phyloP scores from a whole-genome alignment of 2,888 invertebrate species.

The Plutella xylostella region DNA sequence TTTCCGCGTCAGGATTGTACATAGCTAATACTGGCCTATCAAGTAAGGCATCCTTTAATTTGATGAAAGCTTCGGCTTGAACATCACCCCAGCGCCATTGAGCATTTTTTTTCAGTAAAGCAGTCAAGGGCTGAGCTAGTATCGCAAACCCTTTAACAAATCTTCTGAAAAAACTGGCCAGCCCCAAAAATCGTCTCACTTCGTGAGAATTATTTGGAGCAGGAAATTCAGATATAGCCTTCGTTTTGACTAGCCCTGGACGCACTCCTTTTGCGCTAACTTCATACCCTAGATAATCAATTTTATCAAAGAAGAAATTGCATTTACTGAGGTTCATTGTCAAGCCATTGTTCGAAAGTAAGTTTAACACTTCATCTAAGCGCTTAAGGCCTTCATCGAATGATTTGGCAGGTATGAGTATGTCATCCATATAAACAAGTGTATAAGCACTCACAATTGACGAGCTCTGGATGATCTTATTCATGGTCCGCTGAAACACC shows the following conservation, averaged over 20 bases:
- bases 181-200: slow-evolving; percentile 23
- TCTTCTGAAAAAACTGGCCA: slow-evolving; percentile 22
- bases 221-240: slow-evolving; percentile 20
- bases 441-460: slow-evolving; percentile 1
- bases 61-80: slow-evolving; percentile 13
- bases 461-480: slow-evolving; percentile 6
- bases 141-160: slow-evolving; percentile 20
- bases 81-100: slow-evolving; percentile 15
- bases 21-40: slow-evolving; percentile 22
- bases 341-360: slow-evolving; percentile 8
- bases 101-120: slow-evolving; percentile 16
- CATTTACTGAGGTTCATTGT: slow-evolving; percentile 19
- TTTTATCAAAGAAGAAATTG: slow-evolving; percentile 15
- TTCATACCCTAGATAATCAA: slow-evolving; percentile 21
- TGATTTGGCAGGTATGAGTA: slow-evolving; percentile 8
- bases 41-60: slow-evolving; percentile 13
- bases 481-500: slow-evolving; percentile 8
- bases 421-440: slow-evolving; percentile 13
- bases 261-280: slow-evolving; percentile 16
- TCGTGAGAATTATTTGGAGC: slow-evolving; percentile 19
- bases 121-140: slow-evolving; percentile 19
- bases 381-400: slow-evolving; percentile 9
- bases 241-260: slow-evolving; percentile 18
- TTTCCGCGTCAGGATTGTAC: slow-evolving; percentile 22
- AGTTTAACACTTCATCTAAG: slow-evolving; percentile 11